Evolutionary conservation across 2,113 vertebrate genomes (phyloP), one percentile per base, ranked within the genome.

Genomic region (Apaloderma vittatum): DNA sequence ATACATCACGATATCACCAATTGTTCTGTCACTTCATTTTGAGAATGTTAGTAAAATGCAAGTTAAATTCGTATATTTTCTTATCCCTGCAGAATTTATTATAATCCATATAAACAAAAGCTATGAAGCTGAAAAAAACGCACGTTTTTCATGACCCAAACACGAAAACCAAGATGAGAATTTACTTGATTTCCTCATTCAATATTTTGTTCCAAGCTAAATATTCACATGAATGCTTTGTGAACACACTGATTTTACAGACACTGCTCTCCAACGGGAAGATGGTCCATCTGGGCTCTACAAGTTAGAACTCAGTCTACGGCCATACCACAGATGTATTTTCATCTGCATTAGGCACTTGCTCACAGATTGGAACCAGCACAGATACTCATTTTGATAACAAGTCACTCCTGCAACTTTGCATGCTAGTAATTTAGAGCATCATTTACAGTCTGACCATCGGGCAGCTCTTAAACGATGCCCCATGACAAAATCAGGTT

Each of bases 391-490:
- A 73, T 40, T 85, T 65, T 80, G 74, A 86, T 67, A 86, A 22
- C 5, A 52, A 30, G 29, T 40, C 74, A 66, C 49, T 67, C 34
- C 46, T 83, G 45, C 76, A 52, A 58, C 46, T 93, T 66, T 70
- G n/a, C 68, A 55, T 51, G 29, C 24, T 26, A 37, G 22, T 26
- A 72, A 86, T 93, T 96, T 87, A 80, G 57, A 91, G 59, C 45
- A 67, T 23, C 84, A 86, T 79, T 84, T 79, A 80, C 75, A 93
- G 59, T 74, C 83, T 94, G 86, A 92, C 77, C 94, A 91, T 92
- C 72, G 94, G 59, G 95, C 86, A 93, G 73, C 81, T 72, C 83
- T 91, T 94, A 94, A 91, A 94, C 91, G 88, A 90, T 81, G 88
- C 81, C 74, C 76, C 37, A 13, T 61, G 57, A 57, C 86, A 89